Percentiles rank a stretch among this genome's conserved stretches.
These are phyloP conservation scores for Saguinus midas DNA, from an alignment of 2,113 vertebrate genomes.

Conservation along the genomic window DNA sequence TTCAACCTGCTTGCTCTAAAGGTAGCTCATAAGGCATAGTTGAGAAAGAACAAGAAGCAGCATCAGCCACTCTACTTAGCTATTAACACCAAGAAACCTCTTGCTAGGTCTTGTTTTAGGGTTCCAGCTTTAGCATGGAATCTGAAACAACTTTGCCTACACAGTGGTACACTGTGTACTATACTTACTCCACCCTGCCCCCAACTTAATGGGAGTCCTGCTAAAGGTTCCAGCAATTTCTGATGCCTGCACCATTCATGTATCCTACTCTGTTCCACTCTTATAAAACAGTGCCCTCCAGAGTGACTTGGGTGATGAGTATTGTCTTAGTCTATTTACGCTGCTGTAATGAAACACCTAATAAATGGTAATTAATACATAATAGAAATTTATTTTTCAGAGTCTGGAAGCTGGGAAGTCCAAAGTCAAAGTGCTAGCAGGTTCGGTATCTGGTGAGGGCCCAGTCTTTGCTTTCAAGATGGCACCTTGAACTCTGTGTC, in stretches of 20 bases:
- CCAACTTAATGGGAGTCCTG: background rate
- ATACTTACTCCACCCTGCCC: background rate
- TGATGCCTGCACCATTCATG: background rate
- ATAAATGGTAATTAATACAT: background rate
- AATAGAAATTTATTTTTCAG: background rate
- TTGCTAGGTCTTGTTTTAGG: background rate
- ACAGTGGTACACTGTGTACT: background rate
- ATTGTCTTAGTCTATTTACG: background rate
- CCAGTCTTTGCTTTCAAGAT: background rate
- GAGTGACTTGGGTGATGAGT: background rate
- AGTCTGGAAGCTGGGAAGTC: background rate
- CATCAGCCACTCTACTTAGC: background rate
- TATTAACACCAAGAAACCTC: background rate
- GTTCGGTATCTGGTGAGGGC: background rate
- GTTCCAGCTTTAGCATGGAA: background rate
- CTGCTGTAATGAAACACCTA: background rate
- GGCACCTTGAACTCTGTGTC: background rate
- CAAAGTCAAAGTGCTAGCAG: background rate
- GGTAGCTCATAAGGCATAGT: background rate
- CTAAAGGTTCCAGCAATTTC: background rate
- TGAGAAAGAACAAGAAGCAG: background rate
- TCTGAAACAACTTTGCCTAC: background rate
- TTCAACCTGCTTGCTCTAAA: constrained; percentile 3
- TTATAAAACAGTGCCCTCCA: background rate
- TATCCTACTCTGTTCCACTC: background rate